Evolutionary conservation across 2,113 vertebrate species (phyloP).

Genomic region (Promerops cafer): DNA sequence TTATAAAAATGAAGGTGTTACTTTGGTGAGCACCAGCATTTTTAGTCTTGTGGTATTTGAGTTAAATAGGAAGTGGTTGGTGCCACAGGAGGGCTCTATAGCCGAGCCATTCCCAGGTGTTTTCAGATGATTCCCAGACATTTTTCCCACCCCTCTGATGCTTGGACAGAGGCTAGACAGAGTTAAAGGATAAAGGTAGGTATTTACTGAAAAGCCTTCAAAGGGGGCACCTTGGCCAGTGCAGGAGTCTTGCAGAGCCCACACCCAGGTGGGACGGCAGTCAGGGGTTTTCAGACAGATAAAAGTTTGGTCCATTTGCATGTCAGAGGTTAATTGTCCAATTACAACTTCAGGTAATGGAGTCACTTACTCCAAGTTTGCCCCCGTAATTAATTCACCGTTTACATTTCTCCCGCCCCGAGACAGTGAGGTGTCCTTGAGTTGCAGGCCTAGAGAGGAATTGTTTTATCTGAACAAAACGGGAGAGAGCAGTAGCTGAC

Average conservation of each 20-base stretch:
- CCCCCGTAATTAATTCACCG: not conserved
- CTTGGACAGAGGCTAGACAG: not conserved
- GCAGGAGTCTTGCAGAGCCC: not conserved
- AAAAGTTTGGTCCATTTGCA: not conserved
- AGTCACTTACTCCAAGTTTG: not conserved
- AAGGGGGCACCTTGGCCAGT: not conserved
- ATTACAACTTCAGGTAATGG: not conserved
- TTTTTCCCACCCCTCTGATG: not conserved
- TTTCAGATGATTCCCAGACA: not conserved
- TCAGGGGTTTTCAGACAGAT: fast-evolving
- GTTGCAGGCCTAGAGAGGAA: not conserved
- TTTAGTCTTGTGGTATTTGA: fast-evolving
- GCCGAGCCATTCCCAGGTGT: not conserved
- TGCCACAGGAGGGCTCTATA: fast-evolving
- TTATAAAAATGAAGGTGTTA: no score
- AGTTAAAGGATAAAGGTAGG: fast-evolving
- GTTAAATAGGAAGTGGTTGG: no score
- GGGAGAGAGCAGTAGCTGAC: not conserved
- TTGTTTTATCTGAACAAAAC: not conserved
- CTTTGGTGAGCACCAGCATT: not conserved
- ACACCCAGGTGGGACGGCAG: not conserved
- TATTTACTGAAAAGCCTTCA: not conserved
- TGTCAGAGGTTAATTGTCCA: not conserved
- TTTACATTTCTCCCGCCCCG: fast-evolving
- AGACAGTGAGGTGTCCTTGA: not conserved